Base-by-base conservation (phyloP, 1,140 invertebrate genomes). In the Chlorops oryzae region DNA sequence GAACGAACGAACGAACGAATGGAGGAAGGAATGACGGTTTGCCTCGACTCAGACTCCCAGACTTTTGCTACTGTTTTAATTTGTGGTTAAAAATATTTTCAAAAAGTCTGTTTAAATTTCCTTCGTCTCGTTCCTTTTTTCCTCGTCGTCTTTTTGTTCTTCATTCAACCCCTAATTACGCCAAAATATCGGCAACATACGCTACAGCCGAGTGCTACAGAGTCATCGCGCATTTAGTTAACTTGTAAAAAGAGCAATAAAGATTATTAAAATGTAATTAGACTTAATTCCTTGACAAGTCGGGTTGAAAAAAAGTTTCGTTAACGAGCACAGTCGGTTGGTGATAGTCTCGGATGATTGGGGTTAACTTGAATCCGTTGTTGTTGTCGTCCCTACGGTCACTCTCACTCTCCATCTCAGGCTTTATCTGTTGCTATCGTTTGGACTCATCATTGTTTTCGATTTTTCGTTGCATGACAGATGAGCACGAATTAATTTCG, bases 241-340 rank as follows among this genome's bases (percentile, higher is more conserved):
- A 56, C 45, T 53, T 53, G 59, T 62, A 67, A 47, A 67, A 66
- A 66, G 64, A 59, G 64, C 64, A 65, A 67, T 67, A 63, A 65
- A 65, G 60, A 67, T 67, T 60, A 67, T 67, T 67, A 67, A 67
- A 67, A 67, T 67, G 64, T 67, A 67, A 67, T 67, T 67, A 67
- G 62, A 57, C 58, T 58, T 65, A 64, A 67, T 67, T 67, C 67
- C 61, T 62, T 62, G 59, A 65, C 57, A 61, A 59, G 47, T 47
- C 37, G n/a, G n/a, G n/a, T n/a, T 32, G 6, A 9, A 9, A 6
- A 6, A 9, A 13, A 13, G 27, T 32, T 32, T 39, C 15, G 9
- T 39, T 39, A 9, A 6, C 17, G 6, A 39, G 12, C 18, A 13
- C 12, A 7, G 12, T 15, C 37, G 7, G 37, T 39, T 39, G 7